Evolutionary conservation across 2,113 vertebrate genomes (phyloP).

Genomic region (Meles meles): DNA sequence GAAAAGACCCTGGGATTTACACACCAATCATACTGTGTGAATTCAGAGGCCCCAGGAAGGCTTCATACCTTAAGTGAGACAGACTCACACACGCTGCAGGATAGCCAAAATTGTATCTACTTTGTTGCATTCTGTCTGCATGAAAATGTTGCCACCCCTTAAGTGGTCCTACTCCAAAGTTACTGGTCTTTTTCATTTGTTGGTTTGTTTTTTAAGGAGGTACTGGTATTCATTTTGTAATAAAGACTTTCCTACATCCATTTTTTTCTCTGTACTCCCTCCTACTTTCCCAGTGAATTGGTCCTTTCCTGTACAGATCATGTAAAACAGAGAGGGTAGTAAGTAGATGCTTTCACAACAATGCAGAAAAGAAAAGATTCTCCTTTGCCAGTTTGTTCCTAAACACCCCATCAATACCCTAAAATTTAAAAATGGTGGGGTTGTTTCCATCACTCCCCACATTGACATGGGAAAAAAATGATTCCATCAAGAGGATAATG

Average conservation of each 20-base stretch:
- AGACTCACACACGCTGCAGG: neutral
- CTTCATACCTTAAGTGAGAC: neutral
- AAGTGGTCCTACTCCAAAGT: neutral
- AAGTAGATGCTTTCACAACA: neutral
- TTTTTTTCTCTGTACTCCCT: neutral
- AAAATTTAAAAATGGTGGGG: neutral
- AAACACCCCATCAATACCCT: neutral
- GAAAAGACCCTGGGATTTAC: neutral
- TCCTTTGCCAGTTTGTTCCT: neutral
- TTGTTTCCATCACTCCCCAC: neutral
- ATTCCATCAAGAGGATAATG: neutral
- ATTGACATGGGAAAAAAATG: neutral
- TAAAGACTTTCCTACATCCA: neutral
- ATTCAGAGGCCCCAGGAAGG: neutral
- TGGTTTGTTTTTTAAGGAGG: neutral
- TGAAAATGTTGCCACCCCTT: neutral
- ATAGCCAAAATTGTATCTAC: neutral
- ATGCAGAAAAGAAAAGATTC: neutral
- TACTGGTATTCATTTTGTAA: neutral
- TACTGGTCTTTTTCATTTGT: neutral
- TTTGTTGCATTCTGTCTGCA: neutral
- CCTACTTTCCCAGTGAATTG: neutral
- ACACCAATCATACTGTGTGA: neutral
- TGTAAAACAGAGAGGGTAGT: neutral
- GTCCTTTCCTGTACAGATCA: neutral